Base-by-base conservation (phyloP, 2,113 vertebrate genomes). In the Tretioscincus oriximinensis region DNA sequence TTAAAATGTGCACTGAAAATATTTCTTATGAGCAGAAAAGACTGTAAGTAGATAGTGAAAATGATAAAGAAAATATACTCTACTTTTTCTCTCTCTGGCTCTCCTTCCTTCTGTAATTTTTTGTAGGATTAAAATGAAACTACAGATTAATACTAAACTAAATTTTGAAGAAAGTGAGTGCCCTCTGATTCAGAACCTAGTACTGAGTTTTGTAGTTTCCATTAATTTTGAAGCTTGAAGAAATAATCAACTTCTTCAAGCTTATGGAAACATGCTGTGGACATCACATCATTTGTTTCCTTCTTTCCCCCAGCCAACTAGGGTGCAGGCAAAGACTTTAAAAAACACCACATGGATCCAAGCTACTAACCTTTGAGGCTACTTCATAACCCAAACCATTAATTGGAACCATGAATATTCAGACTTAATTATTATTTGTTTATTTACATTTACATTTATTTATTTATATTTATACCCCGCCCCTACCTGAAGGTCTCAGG, bases 1-100 rank as follows among this genome's bases (percentile, higher is more conserved):
- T 80, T n/a, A 29, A 65, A 73, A 73, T 54, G 61, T 66, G 61
- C 47, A 54, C 54, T 16, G n/a, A 80, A 80, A 73, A 26, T 22
- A 26, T 80, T 64, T 60, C 2, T 72, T 72, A 16, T 64, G 26
- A 18, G 20, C 60, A 80, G 78, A 61, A 61, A 22, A 79, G 26
- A 49, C 58, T 64, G 68, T 41, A 51, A 41, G 29, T 31, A 61
- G 61, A 2, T 18, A 58, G 54, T 18, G 54, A 14, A 14, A 58
- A 58, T 58, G 54, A 58, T 18, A 70, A 79, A 12, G 28, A 71
- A 63, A 5, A 69, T 72, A 81, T 26, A 12, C 11, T 26, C 10
- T 0, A 4, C 24, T 21, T 77, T 54, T n/a, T 61, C 0, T 1
- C 54, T 61, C 0, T 1, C 54, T 58, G 12, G 9, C 49, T 51